Evolutionary conservation across 2,888 invertebrate species (phyloP), one percentile per base, ranked within the genome.

Genomic region (Sphaeridia pumilis): DNA sequence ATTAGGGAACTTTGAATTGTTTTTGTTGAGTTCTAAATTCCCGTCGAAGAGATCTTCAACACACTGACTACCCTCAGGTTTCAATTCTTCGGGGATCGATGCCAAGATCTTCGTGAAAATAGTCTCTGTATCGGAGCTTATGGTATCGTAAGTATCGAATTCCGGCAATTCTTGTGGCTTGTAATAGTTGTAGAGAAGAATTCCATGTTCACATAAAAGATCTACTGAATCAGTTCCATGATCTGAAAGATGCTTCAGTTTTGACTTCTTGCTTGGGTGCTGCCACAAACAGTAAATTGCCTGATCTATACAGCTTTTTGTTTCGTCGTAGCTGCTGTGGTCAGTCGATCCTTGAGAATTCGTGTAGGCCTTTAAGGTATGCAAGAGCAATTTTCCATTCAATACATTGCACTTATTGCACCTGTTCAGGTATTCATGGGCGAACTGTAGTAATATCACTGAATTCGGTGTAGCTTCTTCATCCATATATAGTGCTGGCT

Each of bases 261-360:
- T 79, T 49, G 75, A 79, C 66, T 81, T 82, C 67, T 80, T 83
- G 54, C 78, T 80, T 1, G 86, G 86, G 72, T 87, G 84, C 1
- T 83, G 83, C 69, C 84, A 93, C 2, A 94, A 73, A 69, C 94
- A 94, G 70, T 80, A 90, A 55, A 83, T 76, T 56, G 82, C 78
- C 72, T 94, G 93, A 67, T 93, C 93, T 67, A 92, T 75, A 61
- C 84, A 80, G 63, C 84, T 82, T 55, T 78, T 79, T 2, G 89
- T 76, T 67, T 82, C 81, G 65, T 82, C 81, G 43, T 81, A 73
- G 26, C 77, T 74, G 43, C 75, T 73, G 21, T 79, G 77, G 45
- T 82, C 76, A 5, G 79, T 74, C 0, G 42, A 28, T 4, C 44
- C 50, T 34, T 50, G 52, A 1, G 56, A 24, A 20, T 83, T 81